Base-by-base conservation (phyloP, 1,140 invertebrate species). In the Dendrolimus kikuchii region DNA sequence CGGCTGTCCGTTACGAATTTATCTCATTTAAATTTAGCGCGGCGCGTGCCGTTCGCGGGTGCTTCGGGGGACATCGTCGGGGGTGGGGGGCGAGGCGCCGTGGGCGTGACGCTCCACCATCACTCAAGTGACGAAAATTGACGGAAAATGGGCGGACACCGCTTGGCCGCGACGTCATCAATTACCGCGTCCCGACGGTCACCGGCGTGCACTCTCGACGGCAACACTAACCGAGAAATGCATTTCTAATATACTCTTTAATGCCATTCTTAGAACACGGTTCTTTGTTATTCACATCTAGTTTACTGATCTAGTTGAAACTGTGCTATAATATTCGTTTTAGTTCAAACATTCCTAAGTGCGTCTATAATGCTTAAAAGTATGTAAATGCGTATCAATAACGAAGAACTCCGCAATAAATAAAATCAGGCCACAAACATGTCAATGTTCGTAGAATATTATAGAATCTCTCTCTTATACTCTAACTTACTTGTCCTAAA, bases 111-210 rank as follows among this genome's bases (percentile, higher is more conserved):
- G 66, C 55, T 70, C 70, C 60, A 81, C 83, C 82, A 86, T 86
- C 81, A 83, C 69, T 86, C 82, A 86, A 86, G 82, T 80, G 82
- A 86, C 82, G 82, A 86, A 86, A 86, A 86, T 86, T 84, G 82
- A 86, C 82, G 82, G 80, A 86, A 86, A 84, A 84, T 86, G 82
- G 82, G 82, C 82, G 82, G 82, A 84, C 81, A 79, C 70, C 69
- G 77, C 66, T 78, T 79, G 79, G 59, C 80, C 76, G 77, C 79
- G 72, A 81, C 77, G 81, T 86, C 82, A 84, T 86, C 82, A 86
- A 86, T 86, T 84, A 86, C 73, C 63, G 66, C 62, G 71, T 74
- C 74, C 69, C 72, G 78, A 77, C 82, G 78, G 76, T 77, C 78
- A 81, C 74, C 75, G 73, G 53, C 63, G 57, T 62, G 71, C 70